Evolutionary conservation across 2,797 vertebrate species (phyloP).

Genomic region (Rhinoraja longicauda): DNA sequence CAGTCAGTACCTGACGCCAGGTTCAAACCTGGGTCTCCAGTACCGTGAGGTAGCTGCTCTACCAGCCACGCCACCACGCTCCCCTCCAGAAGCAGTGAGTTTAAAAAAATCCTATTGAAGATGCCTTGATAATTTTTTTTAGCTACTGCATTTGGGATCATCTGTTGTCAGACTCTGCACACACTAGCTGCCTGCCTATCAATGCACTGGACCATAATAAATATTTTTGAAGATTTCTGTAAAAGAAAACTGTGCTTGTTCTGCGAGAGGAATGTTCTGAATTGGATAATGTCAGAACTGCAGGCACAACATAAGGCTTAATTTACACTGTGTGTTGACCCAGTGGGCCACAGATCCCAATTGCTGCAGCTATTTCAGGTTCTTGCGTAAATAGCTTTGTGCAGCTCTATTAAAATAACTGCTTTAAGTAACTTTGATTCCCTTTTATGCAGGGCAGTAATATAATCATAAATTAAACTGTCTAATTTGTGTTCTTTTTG

Average conservation of each 20-base stretch:
- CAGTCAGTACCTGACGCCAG: too few species aligned
- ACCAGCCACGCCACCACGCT: too few species aligned
- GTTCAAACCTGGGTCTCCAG: too few species aligned
- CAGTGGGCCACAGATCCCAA: not conserved
- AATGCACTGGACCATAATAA: not conserved
- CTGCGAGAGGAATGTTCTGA: not conserved
- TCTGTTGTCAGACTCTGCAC: not conserved
- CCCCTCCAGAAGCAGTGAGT: too few species aligned
- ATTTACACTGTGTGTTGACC: not conserved
- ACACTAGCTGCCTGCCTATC: not conserved
- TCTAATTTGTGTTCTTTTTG: not conserved
- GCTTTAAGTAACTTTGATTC: not conserved
- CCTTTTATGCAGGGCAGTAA: not conserved
- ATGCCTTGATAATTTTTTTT: too few species aligned
- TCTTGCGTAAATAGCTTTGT: not conserved
- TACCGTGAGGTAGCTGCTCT: too few species aligned
- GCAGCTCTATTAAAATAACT: not conserved
- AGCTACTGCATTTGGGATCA: not conserved
- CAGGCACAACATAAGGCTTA: not conserved
- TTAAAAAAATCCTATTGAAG: too few species aligned
- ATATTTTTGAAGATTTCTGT: not conserved
- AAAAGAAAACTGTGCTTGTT: not conserved
- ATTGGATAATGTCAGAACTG: not conserved
- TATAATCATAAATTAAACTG: slow-evolving; percentile 8
- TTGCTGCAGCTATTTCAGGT: not conserved